Percentiles rank a stretch among this genome's conserved stretches.
These are phyloP conservation scores for Oriolus oriolus DNA, from an alignment of 2,113 vertebrate species.

Conservation along the genomic window DNA sequence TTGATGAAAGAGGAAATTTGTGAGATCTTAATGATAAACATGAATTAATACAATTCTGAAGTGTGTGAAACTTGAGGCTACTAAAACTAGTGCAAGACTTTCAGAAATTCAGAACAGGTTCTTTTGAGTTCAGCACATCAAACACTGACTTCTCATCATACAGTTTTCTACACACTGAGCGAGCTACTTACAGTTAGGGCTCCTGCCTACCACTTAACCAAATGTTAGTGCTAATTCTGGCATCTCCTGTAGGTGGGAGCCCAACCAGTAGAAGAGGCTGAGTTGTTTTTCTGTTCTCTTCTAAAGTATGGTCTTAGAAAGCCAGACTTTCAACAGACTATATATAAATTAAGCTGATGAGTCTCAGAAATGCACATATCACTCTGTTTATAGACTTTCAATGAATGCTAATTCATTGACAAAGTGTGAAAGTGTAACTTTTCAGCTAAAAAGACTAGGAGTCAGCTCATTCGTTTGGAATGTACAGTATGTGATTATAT, in stretches of 20 bases:
- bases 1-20: not conserved
- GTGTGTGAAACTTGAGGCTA: not conserved
- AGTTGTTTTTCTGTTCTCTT: constrained; percentile 9
- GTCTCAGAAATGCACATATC: not conserved
- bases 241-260: constrained; percentile 33
- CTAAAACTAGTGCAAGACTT: not conserved
- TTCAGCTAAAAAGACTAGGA: not conserved
- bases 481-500: not conserved
- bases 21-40: not conserved
- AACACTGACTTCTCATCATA: not conserved
- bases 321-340: not conserved
- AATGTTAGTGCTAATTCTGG: constrained; percentile 47
- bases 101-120: not conserved
- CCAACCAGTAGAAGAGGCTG: not conserved
- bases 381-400: not conserved
- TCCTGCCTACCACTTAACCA: constrained; percentile 34
- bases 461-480: not conserved
- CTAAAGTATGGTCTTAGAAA: not conserved
- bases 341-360: not conserved
- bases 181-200: not conserved
- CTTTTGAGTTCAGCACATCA: not conserved
- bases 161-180: not conserved
- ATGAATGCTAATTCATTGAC: not conserved
- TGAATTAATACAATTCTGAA: not conserved
- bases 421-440: constrained; percentile 14